Base-by-base conservation (phyloP, 2,888 invertebrate species). In the Epiblema foenella region DNA sequence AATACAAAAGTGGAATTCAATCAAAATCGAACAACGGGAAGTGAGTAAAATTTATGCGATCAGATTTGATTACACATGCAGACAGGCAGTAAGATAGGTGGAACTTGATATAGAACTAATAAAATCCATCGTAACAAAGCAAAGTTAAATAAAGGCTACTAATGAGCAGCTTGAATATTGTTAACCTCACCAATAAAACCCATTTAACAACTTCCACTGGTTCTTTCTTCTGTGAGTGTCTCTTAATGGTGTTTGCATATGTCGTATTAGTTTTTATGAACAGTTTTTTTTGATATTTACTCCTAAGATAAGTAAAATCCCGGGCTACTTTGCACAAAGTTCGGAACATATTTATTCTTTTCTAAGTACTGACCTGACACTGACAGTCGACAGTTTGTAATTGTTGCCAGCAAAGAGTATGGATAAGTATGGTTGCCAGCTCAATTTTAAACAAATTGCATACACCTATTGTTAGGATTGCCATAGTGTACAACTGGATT, bases 191-290 rank as follows among this genome's bases (percentile, higher is more conserved):
- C 89, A 92, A 73, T 73, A 93, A 79, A 24, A 93, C 80, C 91
- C 91, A 93, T 82, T 93, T 92, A 75, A 86, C 82, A 56, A 88
- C 76, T 81, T 91, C 90, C 2, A 85, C 83, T 9, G 90, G 87
- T 72, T 91, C 89, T 68, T 87, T 86, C 33, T 85, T 85, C 58
- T 83, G 72, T 74, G 80, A 86, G 18, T 81, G 81, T 2, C 84
- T 72, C 76, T 81, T 87, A 37, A 88, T 74, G 20, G 83, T 74
- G 75, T 87, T 84, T 9, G 80, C 77, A 24, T 83, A 68, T 59
- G 82, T 83, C 51, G 83, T 78, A 66, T 88, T 87, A 56, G 75
- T 76, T 74, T 87, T 83, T 49, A 80, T 70, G 29, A 82, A 51
- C 46, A 83, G 63, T 68, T 75, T 80, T 76, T 80, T 84, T 20